These are phyloP conservation scores for Ochlodes sylvanus DNA, from an alignment of 2,888 invertebrate species.

Conservation along the genomic window DNA sequence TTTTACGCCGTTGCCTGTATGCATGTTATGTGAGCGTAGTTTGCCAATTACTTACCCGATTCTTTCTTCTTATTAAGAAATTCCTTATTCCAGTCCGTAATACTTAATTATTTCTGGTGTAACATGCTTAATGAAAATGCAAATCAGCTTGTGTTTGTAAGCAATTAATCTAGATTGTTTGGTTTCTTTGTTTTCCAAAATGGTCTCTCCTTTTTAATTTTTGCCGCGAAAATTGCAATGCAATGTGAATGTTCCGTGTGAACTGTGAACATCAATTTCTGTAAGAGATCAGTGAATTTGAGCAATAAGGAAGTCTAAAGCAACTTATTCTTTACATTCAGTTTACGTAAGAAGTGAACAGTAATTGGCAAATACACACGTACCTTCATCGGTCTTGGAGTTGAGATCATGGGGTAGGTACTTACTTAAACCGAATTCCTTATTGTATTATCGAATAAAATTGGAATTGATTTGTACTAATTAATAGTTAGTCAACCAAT, in stretches of 20 bases:
- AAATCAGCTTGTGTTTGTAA: constrained; percentile 9
- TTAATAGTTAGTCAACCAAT: too few relatives aligned
- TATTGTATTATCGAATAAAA: too few relatives aligned
- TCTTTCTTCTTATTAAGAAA: constrained; percentile 22
- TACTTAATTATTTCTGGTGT: not conserved
- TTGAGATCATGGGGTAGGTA: too few relatives aligned
- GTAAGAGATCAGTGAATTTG: not conserved
- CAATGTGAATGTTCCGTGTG: too few relatives aligned
- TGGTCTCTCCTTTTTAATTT: too few relatives aligned
- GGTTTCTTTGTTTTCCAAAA: too few relatives aligned
- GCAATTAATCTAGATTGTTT: constrained; percentile 14
- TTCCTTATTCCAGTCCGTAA: constrained; percentile 18
- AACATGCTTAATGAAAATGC: not conserved
- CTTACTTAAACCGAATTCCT: too few relatives aligned
- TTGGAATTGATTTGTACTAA: too few relatives aligned
- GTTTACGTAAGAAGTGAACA: not conserved
- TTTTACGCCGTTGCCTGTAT: constrained; percentile 5
- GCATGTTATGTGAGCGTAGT: constrained; percentile 1
- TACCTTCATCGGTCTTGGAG: too few relatives aligned
- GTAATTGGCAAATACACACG: not conserved
- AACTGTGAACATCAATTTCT: not conserved
- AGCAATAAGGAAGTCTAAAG: not conserved
- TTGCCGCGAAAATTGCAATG: too few relatives aligned
- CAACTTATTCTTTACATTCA: not conserved
- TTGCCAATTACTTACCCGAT: not conserved